phyloP scores from a whole-genome alignment of 2,888 invertebrate species.

The Asteroscopus sphinx region DNA sequence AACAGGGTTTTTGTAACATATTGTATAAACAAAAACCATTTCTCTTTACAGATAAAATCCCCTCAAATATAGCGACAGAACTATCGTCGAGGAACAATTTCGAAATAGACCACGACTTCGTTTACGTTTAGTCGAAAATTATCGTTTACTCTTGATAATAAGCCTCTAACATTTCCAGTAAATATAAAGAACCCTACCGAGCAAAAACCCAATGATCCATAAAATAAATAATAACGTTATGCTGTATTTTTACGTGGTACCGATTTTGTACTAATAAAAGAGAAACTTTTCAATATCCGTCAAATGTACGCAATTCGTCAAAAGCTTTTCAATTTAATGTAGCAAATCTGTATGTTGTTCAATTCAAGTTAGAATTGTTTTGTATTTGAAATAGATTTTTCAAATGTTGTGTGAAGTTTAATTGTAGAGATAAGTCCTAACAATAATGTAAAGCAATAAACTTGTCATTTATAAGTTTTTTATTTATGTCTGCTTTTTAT shows the following conservation, averaged over 20 bases:
- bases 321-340: conserved; percentile 8
- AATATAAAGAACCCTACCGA: neutral
- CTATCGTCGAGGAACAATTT: conserved; percentile 92
- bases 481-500: conserved; percentile 17
- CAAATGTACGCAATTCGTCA: conserved; percentile 3
- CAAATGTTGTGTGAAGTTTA: conserved; percentile 19
- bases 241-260: conserved; percentile 4
- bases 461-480: conserved; percentile 28
- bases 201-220: neutral
- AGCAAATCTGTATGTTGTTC: conserved; percentile 18
- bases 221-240: conserved; percentile 6
- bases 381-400: conserved; percentile 9
- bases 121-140: conserved; percentile 71
- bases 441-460: conserved; percentile 47
- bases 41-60: conserved; percentile 93
- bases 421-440: conserved; percentile 48
- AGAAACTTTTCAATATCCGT: conserved; percentile 3
- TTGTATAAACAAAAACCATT: neutral
- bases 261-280: conserved; percentile 14
- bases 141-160: conserved; percentile 29
- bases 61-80: conserved; percentile 94
- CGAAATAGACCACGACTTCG: conserved; percentile 83
- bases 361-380: conserved; percentile 17
- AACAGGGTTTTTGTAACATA: too few species aligned
- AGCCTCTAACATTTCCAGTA: conserved; percentile 21